Base-by-base conservation (phyloP, 37 sponge, comb jelly and placozoan genomes). In the Chondrilla cf. caribensis region DNA sequence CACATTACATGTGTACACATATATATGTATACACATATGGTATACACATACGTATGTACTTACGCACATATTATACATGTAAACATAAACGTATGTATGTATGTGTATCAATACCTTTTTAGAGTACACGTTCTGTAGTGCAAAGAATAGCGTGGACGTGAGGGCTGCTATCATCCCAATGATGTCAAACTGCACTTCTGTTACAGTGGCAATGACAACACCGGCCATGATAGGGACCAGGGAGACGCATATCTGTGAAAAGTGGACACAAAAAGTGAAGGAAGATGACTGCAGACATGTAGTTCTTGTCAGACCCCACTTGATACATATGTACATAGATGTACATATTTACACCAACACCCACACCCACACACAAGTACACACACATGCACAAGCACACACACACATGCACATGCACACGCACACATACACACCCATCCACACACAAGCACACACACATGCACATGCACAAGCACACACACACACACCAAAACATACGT, bases 121-220 rank as follows among this genome's bases (percentile, higher is more conserved):
- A 7, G 90, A 89, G 83, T 91, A 95, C 19, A 95, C 86, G 60
- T 89, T 95, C 57, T 89, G 93, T 24, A 91, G 82, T 5, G 95
- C 87, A 33, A 86, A 82, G 79, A 70, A 83, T 24, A 91, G 68
- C 0, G 92, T 91, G 33, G 87, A 83, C 7, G 60, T 33, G 32
- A 92, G 75, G 36, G 92, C 89, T 60, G 87, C 87, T 21, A 95
- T 0, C 70, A 95, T 32, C n/a, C 95, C 95, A 41, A 76, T 38
- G 2, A 79, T 18, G 82, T 95, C 93, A 85, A 95, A 89, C 38
- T 81, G 70, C 33, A 95, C 62, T 73, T 95, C 96, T 24, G 96
- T 93, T 8, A 90, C 88, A 32, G 96, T 93, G 25, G 96, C 96
- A 21, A 95, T 59, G 22, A 95, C 9, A 22, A 95, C 96, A 40